These are phyloP conservation scores for Hormiphora californensis DNA, from an alignment of 37 sponge, comb jelly and placozoan species.

Conservation along the genomic window DNA sequence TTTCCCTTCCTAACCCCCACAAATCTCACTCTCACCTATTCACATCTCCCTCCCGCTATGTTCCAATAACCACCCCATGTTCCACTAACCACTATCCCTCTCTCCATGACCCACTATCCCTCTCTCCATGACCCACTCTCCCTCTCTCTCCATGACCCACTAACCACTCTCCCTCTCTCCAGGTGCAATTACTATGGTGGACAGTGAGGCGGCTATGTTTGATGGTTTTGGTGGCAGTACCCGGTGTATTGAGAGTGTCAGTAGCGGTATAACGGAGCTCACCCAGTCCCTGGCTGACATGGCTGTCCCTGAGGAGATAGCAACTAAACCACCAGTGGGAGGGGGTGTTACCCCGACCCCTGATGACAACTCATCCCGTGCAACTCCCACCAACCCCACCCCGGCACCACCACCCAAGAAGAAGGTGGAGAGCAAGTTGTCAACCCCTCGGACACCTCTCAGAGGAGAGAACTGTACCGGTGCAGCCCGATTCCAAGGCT, in stretches of 20 bases:
- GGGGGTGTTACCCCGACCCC: neutral
- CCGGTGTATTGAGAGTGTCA: neutral
- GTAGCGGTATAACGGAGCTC: neutral
- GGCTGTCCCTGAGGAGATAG: neutral
- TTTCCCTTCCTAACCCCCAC: no score
- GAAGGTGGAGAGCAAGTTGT: neutral
- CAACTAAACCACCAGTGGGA: neutral
- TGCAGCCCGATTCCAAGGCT: conserved; percentile 7
- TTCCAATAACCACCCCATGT: no score
- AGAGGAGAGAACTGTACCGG: neutral
- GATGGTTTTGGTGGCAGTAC: conserved; percentile 41
- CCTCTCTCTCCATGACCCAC: no score
- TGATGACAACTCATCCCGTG: neutral
- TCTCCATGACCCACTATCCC: no score
- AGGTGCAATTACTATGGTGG: conserved; percentile 41
- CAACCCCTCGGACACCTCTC: neutral
- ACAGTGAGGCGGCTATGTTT: conserved; percentile 19
- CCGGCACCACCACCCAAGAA: neutral
- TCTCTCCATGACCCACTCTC: no score
- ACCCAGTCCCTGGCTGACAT: neutral
- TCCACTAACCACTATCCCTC: no score
- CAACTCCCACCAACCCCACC: neutral
- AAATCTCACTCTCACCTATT: no score
- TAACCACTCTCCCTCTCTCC: no score
- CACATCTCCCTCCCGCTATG: no score